Conservation (phyloP, 2,113 vertebrate species). For the Aldabrachelys gigantea region DNA sequence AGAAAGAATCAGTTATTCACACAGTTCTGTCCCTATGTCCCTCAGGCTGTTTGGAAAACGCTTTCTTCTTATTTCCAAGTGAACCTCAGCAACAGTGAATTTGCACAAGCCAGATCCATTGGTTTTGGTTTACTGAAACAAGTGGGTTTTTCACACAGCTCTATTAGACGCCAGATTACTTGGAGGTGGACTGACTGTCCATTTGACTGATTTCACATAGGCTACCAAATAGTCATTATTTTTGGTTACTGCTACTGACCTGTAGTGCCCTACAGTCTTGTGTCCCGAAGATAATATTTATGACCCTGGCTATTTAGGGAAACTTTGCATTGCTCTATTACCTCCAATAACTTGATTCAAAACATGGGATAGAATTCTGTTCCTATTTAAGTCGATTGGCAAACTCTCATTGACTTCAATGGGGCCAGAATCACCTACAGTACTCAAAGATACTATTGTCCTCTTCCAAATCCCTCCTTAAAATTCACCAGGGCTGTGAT, state of each 20-base stretch:
- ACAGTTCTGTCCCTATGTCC: too few species aligned
- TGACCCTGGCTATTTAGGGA: not conserved
- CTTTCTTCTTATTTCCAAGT: too few species aligned
- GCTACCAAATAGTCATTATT: not conserved
- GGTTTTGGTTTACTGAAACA: not conserved
- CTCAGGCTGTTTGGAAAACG: too few species aligned
- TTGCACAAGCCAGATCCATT: not conserved
- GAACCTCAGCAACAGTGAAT: not conserved
- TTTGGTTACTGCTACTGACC: not conserved
- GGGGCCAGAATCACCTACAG: not conserved
- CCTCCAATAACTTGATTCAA: not conserved
- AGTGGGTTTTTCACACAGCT: not conserved
- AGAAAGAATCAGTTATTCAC: too few species aligned
- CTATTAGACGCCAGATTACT: not conserved
- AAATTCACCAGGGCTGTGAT: not conserved
- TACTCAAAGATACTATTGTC: not conserved
- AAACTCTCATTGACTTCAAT: not conserved
- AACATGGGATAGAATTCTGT: not conserved
- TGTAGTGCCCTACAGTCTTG: not conserved
- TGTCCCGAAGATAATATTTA: not conserved
- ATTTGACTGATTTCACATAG: rapidly evolving
- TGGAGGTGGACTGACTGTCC: not conserved
- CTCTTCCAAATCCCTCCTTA: not conserved
- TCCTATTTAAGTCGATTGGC: not conserved
- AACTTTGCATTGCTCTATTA: not conserved